A percentile compares a stretch with the other conserved stretches of the same genome.
Evolutionary conservation across 2,797 vertebrate genomes (phyloP).

Genomic region (Hippoglossus hippoglossus): DNA sequence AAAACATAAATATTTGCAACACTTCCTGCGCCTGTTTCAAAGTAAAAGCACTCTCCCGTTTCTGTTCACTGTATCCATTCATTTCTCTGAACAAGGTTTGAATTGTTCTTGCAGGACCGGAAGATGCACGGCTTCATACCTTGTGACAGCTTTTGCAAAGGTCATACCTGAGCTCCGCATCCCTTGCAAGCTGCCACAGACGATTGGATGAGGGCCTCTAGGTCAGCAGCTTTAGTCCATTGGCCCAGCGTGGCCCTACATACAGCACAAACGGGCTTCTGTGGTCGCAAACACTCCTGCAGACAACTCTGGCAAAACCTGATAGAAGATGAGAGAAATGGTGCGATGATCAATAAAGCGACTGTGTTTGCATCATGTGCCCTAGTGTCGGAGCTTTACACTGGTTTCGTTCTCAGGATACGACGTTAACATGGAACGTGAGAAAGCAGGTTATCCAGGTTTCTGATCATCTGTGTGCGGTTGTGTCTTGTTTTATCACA

Average conservation of each 20-base stretch:
- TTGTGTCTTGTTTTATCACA: background rate
- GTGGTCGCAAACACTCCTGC: conserved; percentile 94
- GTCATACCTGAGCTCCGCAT: conserved; percentile 89
- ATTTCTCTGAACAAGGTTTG: too few relatives aligned
- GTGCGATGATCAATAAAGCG: background rate
- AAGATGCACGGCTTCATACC: too few relatives aligned
- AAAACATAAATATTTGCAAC: too few relatives aligned
- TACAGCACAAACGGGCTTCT: conserved; percentile 95
- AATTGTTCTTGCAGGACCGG: too few relatives aligned
- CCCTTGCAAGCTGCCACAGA: conserved; percentile 93
- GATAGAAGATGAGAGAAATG: conserved; percentile 32
- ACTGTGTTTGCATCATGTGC: background rate
- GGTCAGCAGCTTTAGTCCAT: conserved; percentile 87
- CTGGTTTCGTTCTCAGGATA: background rate
- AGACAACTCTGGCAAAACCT: conserved; percentile 96
- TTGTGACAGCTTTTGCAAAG: background rate
- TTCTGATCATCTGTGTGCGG: background rate
- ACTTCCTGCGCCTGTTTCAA: too few relatives aligned
- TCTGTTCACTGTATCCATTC: too few relatives aligned
- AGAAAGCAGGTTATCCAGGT: background rate
- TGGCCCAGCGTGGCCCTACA: conserved; percentile 88
- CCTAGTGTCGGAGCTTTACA: background rate
- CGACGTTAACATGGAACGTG: background rate
- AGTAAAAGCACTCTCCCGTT: too few relatives aligned
- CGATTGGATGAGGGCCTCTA: conserved; percentile 90